These are phyloP conservation scores for Sicus ferrugineus DNA, from an alignment of 2,888 invertebrate genomes.

Conservation along the genomic window DNA sequence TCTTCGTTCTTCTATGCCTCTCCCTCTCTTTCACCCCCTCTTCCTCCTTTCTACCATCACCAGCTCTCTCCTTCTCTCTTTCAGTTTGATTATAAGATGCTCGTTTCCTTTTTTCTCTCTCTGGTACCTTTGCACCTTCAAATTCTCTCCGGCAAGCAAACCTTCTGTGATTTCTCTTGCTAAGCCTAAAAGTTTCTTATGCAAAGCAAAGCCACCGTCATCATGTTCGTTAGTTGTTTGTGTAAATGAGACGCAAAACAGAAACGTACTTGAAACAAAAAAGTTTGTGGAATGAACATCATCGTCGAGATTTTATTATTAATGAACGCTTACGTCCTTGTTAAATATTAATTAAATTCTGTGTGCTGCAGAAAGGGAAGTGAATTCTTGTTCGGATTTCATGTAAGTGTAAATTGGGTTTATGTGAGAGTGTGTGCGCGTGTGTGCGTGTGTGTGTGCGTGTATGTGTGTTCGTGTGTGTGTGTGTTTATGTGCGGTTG, in stretches of 20 bases:
- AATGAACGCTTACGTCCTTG: conserved; percentile 50
- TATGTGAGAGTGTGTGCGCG: conserved; percentile 1
- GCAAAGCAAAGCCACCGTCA: neutral
- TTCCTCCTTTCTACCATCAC: neutral
- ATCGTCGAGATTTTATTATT: conserved; percentile 25
- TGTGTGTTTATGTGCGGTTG: conserved; percentile 19
- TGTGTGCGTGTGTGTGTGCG: neutral
- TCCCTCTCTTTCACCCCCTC: neutral
- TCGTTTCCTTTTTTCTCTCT: neutral
- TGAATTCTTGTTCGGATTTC: neutral
- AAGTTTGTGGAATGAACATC: conserved; percentile 22
- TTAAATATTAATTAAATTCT: conserved; percentile 60
- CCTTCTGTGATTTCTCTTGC: conserved; percentile 21
- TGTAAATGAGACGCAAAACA: neutral
- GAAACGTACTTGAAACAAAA: neutral
- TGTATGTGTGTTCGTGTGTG: conserved; percentile 8
- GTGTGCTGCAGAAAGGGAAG: conserved; percentile 7
- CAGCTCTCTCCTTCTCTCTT: neutral
- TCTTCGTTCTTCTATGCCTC: neutral
- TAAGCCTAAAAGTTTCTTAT: conserved; percentile 24
- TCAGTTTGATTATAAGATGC: neutral
- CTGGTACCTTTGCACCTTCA: neutral
- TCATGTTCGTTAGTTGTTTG: neutral
- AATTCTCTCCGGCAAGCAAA: neutral
- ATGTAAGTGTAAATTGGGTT: neutral